Evolutionary conservation across 2,797 vertebrate genomes (phyloP).

Genomic region (Melanotaenia trifasciata): DNA sequence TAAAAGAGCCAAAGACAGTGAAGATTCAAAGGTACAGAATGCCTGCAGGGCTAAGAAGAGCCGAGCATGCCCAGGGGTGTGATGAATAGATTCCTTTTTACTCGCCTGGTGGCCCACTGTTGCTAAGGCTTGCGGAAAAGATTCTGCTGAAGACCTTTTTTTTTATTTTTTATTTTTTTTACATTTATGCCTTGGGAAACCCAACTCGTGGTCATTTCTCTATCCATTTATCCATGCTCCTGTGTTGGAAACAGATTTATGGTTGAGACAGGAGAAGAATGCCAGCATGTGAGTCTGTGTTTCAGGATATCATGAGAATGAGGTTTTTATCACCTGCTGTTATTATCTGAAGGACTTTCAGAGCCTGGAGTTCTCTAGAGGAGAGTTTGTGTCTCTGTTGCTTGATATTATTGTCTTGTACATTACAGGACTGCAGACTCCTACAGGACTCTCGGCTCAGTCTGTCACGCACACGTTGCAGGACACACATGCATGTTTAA

Average conservation of each 20-base stretch:
- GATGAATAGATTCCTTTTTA: slow-evolving; percentile 57
- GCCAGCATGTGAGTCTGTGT: neutral
- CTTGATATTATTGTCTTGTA: slow-evolving; percentile 23
- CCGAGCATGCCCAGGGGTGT: slow-evolving; percentile 48
- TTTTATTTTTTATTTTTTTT: slow-evolving; percentile 8
- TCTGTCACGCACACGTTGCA: slow-evolving; percentile 30
- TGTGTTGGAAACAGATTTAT: slow-evolving; percentile 11
- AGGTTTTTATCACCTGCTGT: slow-evolving; percentile 36
- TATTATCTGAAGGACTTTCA: slow-evolving; percentile 19
- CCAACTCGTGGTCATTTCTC: slow-evolving; percentile 13
- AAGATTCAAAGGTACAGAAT: slow-evolving; percentile 52
- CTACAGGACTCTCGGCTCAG: slow-evolving; percentile 24
- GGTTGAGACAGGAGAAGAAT: neutral
- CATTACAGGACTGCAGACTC: slow-evolving; percentile 33
- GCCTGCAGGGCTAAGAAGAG: slow-evolving; percentile 48
- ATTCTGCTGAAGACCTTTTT: slow-evolving; percentile 28
- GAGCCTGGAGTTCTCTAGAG: slow-evolving; percentile 12
- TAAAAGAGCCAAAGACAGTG: slow-evolving; percentile 37
- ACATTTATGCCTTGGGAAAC: slow-evolving; percentile 26
- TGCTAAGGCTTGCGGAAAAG: slow-evolving; percentile 53
- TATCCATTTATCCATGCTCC: slow-evolving; percentile 8
- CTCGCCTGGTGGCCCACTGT: slow-evolving; percentile 50
- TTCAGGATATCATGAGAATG: slow-evolving; percentile 18
- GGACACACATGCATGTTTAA: slow-evolving; percentile 43
- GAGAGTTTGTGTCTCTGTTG: slow-evolving; percentile 22